Base-by-base conservation (phyloP, 2,113 vertebrate genomes). In the Ictalurus furcatus region DNA sequence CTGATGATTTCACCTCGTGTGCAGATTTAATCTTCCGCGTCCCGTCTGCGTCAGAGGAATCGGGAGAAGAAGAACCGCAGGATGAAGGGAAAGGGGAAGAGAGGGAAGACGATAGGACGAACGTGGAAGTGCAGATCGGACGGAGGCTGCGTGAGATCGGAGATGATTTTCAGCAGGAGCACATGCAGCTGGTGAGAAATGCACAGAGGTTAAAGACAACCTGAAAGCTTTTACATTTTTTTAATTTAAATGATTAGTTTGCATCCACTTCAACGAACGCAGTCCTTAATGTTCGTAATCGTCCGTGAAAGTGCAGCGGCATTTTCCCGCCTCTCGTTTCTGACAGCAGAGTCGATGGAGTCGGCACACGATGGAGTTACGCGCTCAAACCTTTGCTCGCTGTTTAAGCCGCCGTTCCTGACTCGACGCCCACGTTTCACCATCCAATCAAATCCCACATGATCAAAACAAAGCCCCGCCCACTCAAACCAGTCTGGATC, bases 111-210 rank as follows among this genome's bases (percentile, higher is more conserved):
- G 89, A 90, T 25, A 71, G 83, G 65, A 67, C 34, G 37, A 88
- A 87, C 4, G 81, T 91, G 73, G 90, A 91, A 30, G 40, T 90
- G 82, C 90, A 91, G 87, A 91, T 91, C 4, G 90, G 90, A 73
- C 89, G 74, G 74, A 90, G 85, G 65, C 52, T 91, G 80, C 90
- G 90, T 4, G 78, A 90, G 89, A 91, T 91, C 40, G 90, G 90
- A 63, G 90, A 91, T 63, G 80, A 74, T 58, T 90, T 91, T 85
- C 90, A 91, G 73, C 71, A 59, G 25, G 90, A 91, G 9, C 90
- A 88, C 84, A 83, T 91, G 83, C 87, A 91, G 63, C 61, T 74
- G 90, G 90, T 91, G 69, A 89, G 88, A n/a, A 14, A 54, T 52
- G 17, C 13, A 16, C 0, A 14, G 44, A 52, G 44, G 19, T 71